Evolutionary conservation across 2,888 invertebrate species (phyloP).

Genomic region (Anodontia alba): DNA sequence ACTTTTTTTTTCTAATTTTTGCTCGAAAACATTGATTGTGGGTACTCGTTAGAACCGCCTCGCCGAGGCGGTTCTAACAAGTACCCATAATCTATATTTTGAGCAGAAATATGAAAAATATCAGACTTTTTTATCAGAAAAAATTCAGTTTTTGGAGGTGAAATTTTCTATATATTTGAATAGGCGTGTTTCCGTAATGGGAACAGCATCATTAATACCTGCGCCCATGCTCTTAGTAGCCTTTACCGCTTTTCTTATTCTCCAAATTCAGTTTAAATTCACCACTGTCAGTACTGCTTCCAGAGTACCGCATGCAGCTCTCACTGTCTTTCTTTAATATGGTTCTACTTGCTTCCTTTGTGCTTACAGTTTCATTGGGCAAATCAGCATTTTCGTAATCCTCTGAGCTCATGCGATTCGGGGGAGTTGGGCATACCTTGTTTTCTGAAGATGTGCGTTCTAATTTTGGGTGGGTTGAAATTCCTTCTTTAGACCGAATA

Average conservation of each 20-base stretch:
- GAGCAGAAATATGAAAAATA: no score
- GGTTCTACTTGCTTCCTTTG: not conserved
- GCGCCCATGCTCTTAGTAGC: not conserved
- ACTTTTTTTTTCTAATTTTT: no score
- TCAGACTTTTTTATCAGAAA: no score
- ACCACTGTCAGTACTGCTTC: slow-evolving; percentile 2
- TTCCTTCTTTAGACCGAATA: not conserved
- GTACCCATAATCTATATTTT: no score
- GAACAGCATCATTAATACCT: no score
- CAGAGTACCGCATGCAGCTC: not conserved
- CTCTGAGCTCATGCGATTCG: not conserved
- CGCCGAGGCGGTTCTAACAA: no score
- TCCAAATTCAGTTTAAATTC: not conserved
- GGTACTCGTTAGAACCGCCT: no score
- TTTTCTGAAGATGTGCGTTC: not conserved
- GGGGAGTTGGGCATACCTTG: not conserved
- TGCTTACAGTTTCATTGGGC: not conserved
- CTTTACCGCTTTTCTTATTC: not conserved
- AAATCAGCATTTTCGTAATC: not conserved
- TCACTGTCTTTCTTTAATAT: not conserved
- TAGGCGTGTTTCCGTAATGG: no score
- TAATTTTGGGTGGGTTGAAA: not conserved
- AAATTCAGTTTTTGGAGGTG: no score
- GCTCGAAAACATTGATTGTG: no score
- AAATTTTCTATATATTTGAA: no score